Evolutionary conservation across 2,113 vertebrate genomes (phyloP).

Genomic region (Alethe castanea): DNA sequence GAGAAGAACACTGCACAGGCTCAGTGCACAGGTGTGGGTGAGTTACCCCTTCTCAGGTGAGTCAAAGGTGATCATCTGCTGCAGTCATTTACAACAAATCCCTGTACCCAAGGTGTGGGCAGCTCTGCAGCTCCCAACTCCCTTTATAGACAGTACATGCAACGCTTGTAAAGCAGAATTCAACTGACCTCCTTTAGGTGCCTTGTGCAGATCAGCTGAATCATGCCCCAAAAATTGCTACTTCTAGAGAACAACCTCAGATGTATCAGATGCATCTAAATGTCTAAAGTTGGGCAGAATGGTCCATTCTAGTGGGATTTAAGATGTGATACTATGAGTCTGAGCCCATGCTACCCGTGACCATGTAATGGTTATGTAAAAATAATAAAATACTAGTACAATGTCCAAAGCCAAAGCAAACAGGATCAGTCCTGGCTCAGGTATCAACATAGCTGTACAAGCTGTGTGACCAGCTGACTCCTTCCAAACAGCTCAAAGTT

Average conservation of each 20-base stretch:
- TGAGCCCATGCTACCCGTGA: neutral
- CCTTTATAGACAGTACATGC: neutral
- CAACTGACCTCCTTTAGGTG: neutral
- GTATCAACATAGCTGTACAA: neutral
- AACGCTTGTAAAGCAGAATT: neutral
- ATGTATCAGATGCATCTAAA: neutral
- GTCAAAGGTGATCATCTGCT: neutral
- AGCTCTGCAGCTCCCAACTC: neutral
- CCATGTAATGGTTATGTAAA: neutral
- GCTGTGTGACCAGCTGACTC: neutral
- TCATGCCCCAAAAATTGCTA: neutral
- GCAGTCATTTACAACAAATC: neutral
- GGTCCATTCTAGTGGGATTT: neutral
- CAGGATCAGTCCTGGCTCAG: neutral
- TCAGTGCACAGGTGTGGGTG: rapidly evolving
- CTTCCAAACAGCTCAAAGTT: neutral
- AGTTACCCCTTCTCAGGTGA: neutral
- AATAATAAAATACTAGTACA: neutral
- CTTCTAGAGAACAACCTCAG: neutral
- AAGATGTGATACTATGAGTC: neutral
- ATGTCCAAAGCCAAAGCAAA: neutral
- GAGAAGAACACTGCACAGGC: neutral
- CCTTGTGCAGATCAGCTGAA: neutral
- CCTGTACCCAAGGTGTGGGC: rapidly evolving
- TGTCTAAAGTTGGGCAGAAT: neutral